Evolutionary conservation across 1,140 invertebrate species (phyloP).

Genomic region (Trialeurodes vaporariorum): DNA sequence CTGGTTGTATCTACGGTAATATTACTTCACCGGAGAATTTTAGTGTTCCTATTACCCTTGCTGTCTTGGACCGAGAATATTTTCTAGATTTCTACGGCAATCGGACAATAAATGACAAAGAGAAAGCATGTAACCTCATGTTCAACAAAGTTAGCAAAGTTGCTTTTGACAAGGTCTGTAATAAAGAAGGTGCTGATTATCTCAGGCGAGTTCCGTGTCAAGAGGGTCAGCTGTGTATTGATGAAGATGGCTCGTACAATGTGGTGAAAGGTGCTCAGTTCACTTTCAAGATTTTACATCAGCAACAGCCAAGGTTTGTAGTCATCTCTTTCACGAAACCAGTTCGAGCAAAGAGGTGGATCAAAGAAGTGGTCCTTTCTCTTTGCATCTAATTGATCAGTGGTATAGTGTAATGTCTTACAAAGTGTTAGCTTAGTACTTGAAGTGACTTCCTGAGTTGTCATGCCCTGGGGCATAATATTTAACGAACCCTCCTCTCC

Average conservation of each 20-base stretch:
- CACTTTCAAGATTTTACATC: slow-evolving; percentile 82
- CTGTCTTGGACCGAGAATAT: slow-evolving; percentile 60
- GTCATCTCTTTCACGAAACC: no score
- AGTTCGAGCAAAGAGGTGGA: no score
- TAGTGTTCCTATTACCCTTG: slow-evolving; percentile 42
- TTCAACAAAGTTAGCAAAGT: slow-evolving; percentile 68
- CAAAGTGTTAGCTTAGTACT: no score
- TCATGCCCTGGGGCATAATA: no score
- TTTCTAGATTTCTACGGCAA: slow-evolving; percentile 84
- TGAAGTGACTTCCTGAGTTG: no score
- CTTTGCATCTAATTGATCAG: no score
- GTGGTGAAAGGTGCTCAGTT: slow-evolving; percentile 83
- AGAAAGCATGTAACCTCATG: slow-evolving; percentile 65
- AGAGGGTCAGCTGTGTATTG: slow-evolving; percentile 59
- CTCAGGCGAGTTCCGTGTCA: slow-evolving; percentile 79
- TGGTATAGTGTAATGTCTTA: no score
- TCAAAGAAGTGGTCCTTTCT: no score
- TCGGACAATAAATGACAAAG: slow-evolving; percentile 45
- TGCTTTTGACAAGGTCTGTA: slow-evolving; percentile 74
- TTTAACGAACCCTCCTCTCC: no score
- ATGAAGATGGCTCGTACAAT: slow-evolving; percentile 71
- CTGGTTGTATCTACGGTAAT: slow-evolving; percentile 92
- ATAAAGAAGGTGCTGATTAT: slow-evolving; percentile 60
- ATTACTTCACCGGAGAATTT: slow-evolving; percentile 67
- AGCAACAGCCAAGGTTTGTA: slow-evolving; percentile 78